These are phyloP conservation scores for Menidia menidia DNA, from an alignment of 2,797 vertebrate genomes.

Conservation along the genomic window DNA sequence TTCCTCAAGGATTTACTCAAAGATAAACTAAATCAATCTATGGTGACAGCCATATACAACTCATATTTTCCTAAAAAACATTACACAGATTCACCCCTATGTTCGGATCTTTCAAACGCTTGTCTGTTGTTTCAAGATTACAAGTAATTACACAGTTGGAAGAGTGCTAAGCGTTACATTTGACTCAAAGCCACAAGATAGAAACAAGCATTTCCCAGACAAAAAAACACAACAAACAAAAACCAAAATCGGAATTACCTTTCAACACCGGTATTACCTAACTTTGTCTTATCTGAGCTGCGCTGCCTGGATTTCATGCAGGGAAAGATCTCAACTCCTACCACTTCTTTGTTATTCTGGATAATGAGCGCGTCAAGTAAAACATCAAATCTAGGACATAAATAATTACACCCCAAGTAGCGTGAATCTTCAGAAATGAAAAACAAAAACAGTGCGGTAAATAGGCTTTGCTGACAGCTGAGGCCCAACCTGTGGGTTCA, in stretches of 20 bases:
- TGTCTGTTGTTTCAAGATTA: background rate
- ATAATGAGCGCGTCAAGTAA: slow-evolving; percentile 10
- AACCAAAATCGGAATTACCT: background rate
- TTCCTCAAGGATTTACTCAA: too few relatives aligned
- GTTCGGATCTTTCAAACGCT: background rate
- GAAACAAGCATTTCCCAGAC: background rate
- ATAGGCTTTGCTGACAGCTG: slow-evolving; percentile 43
- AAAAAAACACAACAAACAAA: background rate
- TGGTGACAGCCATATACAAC: too few relatives aligned
- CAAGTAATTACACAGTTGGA: background rate
- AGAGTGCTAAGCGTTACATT: background rate
- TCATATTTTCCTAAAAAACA: too few relatives aligned
- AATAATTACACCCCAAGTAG: slow-evolving; percentile 25
- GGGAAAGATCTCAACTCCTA: slow-evolving; percentile 11
- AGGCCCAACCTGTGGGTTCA: slow-evolving; percentile 50
- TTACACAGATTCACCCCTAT: background rate
- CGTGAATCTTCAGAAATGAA: slow-evolving; percentile 3
- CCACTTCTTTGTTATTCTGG: background rate
- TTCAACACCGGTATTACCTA: background rate
- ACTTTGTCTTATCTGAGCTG: background rate
- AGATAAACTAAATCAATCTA: too few relatives aligned
- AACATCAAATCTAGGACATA: slow-evolving; percentile 6
- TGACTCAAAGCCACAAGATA: background rate
- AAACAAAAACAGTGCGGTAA: slow-evolving; percentile 6
- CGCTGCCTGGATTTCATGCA: background rate